Evolutionary conservation across 1,140 invertebrate genomes (phyloP).

Genomic region (Neodiprion lecontei): DNA sequence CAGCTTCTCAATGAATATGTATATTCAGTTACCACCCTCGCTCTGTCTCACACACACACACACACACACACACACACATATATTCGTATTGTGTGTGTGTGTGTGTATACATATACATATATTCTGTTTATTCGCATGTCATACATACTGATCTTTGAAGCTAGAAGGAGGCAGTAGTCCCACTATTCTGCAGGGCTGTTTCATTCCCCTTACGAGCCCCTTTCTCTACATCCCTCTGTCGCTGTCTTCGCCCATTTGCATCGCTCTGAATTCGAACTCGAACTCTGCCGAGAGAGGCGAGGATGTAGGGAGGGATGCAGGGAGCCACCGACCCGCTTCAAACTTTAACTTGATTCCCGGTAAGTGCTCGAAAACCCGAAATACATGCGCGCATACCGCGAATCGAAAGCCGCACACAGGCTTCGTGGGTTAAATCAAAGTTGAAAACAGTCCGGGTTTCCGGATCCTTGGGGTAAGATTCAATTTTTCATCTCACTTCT

Average conservation of each 20-base stretch:
- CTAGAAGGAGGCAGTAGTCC: background rate
- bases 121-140: conserved; percentile 2
- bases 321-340: background rate
- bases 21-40: background rate
- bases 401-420: too few relatives aligned
- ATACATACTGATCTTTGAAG: background rate
- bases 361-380: background rate
- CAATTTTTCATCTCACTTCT: too few relatives aligned
- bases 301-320: background rate
- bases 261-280: conserved; percentile 7
- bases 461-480: too few relatives aligned
- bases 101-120: background rate
- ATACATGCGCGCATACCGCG: too few relatives aligned
- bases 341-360: background rate
- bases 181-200: background rate
- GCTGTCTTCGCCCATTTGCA: background rate
- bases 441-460: too few relatives aligned
- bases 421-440: too few relatives aligned
- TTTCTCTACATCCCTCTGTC: background rate
- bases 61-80: too few relatives aligned
- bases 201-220: background rate
- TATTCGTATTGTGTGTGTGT: too few relatives aligned
- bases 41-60: too few relatives aligned
- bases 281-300: background rate
- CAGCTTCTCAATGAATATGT: background rate